A percentile compares a stretch with the other conserved stretches of the same genome.
phyloP scores from a whole-genome alignment of 1,140 invertebrate genomes.

The Propsilocerus akamusi region DNA sequence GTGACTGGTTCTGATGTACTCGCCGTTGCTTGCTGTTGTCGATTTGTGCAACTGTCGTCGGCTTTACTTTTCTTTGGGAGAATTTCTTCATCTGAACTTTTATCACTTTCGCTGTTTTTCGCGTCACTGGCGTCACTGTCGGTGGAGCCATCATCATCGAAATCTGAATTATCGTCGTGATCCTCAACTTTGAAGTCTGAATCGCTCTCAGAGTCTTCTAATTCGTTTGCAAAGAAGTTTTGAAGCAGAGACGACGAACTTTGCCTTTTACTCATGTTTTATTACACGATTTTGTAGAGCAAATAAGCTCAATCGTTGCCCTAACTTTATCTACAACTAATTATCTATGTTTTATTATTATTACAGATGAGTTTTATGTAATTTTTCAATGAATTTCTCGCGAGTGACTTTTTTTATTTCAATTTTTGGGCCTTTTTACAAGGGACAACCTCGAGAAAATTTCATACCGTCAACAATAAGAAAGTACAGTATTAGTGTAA shows the following conservation, averaged over 20 bases:
- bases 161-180: constrained; percentile 37
- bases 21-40: constrained; percentile 8
- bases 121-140: constrained; percentile 25
- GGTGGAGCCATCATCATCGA: constrained; percentile 25
- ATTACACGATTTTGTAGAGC: not conserved
- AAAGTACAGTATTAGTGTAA: too few species aligned
- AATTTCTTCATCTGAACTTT: constrained; percentile 13
- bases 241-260: not conserved
- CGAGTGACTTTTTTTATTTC: not conserved
- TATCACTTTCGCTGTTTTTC: constrained; percentile 17
- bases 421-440: too few species aligned
- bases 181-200: constrained; percentile 88
- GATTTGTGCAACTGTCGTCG: constrained; percentile 5
- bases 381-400: not conserved
- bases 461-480: too few species aligned
- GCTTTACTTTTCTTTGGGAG: constrained; percentile 20
- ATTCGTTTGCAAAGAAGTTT: constrained; percentile 27
- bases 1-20: not conserved
- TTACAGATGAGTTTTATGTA: too few species aligned
- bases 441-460: too few species aligned
- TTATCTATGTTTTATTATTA: not conserved
- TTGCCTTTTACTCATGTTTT: not conserved
- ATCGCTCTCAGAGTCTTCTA: constrained; percentile 85
- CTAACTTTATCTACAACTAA: not conserved
- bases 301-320: not conserved